Evolutionary conservation across 2,888 invertebrate genomes (phyloP).

Genomic region (Hyposoter didymator): DNA sequence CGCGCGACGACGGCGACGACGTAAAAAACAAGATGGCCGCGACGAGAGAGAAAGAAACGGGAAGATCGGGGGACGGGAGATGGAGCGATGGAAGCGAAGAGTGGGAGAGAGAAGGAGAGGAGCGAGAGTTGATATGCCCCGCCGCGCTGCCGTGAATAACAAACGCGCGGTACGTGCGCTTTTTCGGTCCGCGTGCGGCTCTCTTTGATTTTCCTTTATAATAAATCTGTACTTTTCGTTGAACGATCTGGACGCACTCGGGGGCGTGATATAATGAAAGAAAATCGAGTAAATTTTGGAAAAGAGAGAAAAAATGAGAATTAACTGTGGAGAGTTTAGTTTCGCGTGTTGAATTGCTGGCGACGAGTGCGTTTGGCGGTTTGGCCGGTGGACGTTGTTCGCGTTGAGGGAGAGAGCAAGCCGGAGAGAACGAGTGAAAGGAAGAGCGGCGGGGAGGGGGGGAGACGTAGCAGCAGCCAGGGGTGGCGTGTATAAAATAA

Average conservation of each 20-base stretch:
- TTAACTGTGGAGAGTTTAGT: constrained; percentile 5
- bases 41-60: constrained; percentile 77
- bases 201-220: background rate
- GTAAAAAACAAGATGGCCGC: constrained; percentile 79
- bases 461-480: constrained; percentile 23
- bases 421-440: background rate
- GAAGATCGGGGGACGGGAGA: constrained; percentile 67
- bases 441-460: background rate
- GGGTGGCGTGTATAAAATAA: constrained; percentile 36
- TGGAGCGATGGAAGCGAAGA: background rate
- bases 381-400: constrained; percentile 30
- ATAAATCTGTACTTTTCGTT: background rate
- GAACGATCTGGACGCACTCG: background rate
- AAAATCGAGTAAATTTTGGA: background rate
- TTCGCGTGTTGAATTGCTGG: constrained; percentile 29
- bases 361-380: constrained; percentile 25
- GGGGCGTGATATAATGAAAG: background rate
- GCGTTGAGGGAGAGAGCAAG: background rate
- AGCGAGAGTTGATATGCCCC: constrained; percentile 1
- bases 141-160: constrained; percentile 77
- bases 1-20: too few species aligned
- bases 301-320: background rate
- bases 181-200: constrained; percentile 60
- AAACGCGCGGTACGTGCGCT: constrained; percentile 70
- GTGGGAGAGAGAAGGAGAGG: background rate